Percentiles rank a stretch among this genome's conserved stretches.
Evolutionary conservation across 2,113 vertebrate genomes (phyloP).

Genomic region (Melanerpes formicivorus): DNA sequence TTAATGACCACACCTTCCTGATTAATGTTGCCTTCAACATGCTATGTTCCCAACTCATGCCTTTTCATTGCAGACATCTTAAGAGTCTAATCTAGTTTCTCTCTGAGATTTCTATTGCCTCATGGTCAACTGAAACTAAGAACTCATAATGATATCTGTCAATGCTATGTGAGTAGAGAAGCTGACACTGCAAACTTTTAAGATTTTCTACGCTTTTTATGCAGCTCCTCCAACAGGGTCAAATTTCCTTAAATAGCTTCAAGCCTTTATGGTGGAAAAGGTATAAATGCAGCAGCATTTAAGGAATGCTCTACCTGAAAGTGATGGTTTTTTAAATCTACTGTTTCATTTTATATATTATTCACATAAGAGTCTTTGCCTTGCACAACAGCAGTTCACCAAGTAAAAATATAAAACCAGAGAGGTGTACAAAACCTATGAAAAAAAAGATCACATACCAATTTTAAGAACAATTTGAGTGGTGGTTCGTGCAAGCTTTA

Average conservation of each 20-base stretch:
- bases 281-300: background rate
- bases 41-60: accelerated
- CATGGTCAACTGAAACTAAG: accelerated
- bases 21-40: background rate
- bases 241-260: background rate
- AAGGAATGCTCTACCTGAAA: background rate
- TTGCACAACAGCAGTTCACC: background rate
- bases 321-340: background rate
- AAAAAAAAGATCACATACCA: background rate
- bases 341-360: background rate
- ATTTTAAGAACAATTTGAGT: background rate
- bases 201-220: background rate
- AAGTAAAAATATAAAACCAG: background rate
- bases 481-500: background rate
- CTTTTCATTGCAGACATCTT: background rate
- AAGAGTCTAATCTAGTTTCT: background rate
- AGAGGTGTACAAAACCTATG: background rate
- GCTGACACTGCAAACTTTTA: background rate
- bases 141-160: background rate
- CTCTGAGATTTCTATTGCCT: background rate
- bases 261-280: background rate
- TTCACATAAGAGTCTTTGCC: background rate
- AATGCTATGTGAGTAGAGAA: background rate
- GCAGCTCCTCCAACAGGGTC: background rate
- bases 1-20: background rate